Percentiles rank a stretch among this genome's conserved stretches.
phyloP scores from a whole-genome alignment of 2,797 vertebrate species.

The Sorex maritimensis region DNA sequence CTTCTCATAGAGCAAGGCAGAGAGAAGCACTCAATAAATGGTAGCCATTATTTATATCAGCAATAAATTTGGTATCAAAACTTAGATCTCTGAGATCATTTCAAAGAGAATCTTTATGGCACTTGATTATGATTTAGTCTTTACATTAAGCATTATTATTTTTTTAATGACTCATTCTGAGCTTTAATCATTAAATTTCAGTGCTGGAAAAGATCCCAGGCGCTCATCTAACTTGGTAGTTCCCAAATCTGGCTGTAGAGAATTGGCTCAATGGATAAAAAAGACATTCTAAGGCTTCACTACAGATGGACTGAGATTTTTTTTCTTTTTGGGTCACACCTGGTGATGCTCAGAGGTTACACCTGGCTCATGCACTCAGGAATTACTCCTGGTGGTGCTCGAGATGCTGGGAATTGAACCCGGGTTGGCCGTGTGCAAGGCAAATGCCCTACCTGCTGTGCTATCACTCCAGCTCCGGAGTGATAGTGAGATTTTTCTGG shows the following conservation, averaged over 20 bases:
- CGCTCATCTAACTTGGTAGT: slow-evolving; percentile 60
- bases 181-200: slow-evolving; percentile 71
- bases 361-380: no score
- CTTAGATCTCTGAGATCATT: slow-evolving; percentile 57
- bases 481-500: no score
- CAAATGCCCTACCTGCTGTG: no score
- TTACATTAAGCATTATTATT: slow-evolving; percentile 63
- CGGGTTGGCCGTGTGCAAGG: no score
- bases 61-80: slow-evolving; percentile 71
- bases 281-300: neutral
- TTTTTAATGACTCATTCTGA: slow-evolving; percentile 59
- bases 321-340: no score
- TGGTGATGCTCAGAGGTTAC: no score
- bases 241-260: slow-evolving; percentile 41
- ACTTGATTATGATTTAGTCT: slow-evolving; percentile 64
- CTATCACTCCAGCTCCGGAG: no score
- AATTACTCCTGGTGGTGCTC: no score
- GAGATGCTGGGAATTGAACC: no score
- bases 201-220: slow-evolving; percentile 64
- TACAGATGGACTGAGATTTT: slow-evolving; percentile 21
- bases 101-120: slow-evolving; percentile 69
- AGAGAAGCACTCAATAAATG: slow-evolving; percentile 55
- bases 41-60: slow-evolving; percentile 54
- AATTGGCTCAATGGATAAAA: neutral
- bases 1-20: slow-evolving; percentile 16